Evolutionary conservation across 2,888 invertebrate species (phyloP), one percentile per base, ranked within the genome.

Genomic region (Cerceris ruficornis): DNA sequence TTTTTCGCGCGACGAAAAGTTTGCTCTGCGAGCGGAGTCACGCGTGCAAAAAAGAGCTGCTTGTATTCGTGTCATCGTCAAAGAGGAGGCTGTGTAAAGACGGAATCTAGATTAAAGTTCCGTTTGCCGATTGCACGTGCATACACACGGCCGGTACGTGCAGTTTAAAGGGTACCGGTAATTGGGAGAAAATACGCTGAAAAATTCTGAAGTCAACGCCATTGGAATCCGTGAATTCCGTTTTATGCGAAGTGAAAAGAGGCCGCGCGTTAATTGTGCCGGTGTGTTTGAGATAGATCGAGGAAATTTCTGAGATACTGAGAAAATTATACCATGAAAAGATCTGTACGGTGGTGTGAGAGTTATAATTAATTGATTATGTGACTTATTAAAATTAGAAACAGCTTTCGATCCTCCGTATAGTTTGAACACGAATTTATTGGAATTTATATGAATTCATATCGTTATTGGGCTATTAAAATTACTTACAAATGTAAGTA

Each of bases 71-170:
- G 46, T 59, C 46, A 8, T 50, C 77, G 61, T 77, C 77, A 77
- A 77, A 77, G 70, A n/a, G 52, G 4, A n/a, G 13, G 57, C 13
- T 77, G 58, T 70, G 77, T 8, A 70, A 69, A 70, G 77, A 70
- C 77, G 17, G 69, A 77, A 77, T 77, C 73, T 61, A 77, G 57
- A 77, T 77, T 69, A 77, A 77, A 77, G 65, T 77, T 77, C 61
- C 66, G 77, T 69, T 77, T 69, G 66, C 46, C 77, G 69, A 77
- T 77, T 77, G 65, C 77, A 39, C 50, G 65, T 61, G 70, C 65
- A 77, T 60, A 77, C 8, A 55, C 54, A 55, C 17, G 41, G 13
- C 13, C 42, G 41, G 42, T 58, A 11, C 39, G 61, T 49, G 55
- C 41, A 62, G 69, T 75, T 74, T 55, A 81, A 74, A 71, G 61